Evolutionary conservation across 2,113 vertebrate species (phyloP), one percentile per base, ranked within the genome.

Genomic region (Naja naja): DNA sequence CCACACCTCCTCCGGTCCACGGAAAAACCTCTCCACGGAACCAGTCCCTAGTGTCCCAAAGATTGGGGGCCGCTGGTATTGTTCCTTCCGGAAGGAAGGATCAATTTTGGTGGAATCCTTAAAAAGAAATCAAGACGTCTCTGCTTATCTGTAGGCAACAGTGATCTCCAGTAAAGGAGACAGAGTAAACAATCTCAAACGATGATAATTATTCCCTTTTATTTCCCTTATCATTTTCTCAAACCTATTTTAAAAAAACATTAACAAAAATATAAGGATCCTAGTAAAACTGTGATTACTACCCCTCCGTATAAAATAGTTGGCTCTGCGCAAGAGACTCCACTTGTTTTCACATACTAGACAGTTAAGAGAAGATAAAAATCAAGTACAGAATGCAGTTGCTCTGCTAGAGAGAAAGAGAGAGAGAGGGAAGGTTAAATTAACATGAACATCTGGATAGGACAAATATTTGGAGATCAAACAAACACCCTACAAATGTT

Each of bases 311-410:
- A 96, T 94, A 0, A 88, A 88, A 85, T 81, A 27, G 94, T 93
- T 94, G 30, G 88, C 93, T 93, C 90, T 93, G 94, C 93, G 94
- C 55, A 94, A 91, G 95, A 94, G 93, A 47, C 0, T 16, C 91
- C 94, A 94, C 95, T 93, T 96, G 3, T 91, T 94, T 93, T 58
- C 88, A 69, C 91, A 95, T 93, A 91, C 94, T 94, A 91, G 92
- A 53, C 55, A 95, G 89, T 93, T 74, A 91, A 88, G 49, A 91
- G 69, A 49, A 93, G 88, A 88, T 43, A 96, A 95, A 96, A 95
- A 96, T 89, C 92, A 94, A 94, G 89, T 89, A 94, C 6, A 89
- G 94, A 96, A 90, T 94, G 92, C 95, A 94, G 56, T 49, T 89
- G 89, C 91, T 92, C 81, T 49, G 23, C 54, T 88, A 86, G 89